phyloP scores from a whole-genome alignment of 2,113 vertebrate genomes.

The Bettongia penicillata region DNA sequence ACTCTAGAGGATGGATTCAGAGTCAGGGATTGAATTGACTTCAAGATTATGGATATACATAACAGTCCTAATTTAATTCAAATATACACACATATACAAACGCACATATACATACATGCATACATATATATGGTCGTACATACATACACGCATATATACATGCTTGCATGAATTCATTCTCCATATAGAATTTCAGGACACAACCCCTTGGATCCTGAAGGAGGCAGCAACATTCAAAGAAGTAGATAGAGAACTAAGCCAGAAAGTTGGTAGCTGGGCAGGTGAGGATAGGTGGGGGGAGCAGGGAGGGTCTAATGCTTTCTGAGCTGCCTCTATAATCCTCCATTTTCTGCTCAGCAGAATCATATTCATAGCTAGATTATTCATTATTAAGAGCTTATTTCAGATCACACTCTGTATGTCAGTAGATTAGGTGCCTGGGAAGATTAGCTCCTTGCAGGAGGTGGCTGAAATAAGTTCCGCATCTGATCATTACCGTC shows the following conservation, averaged over 20 bases:
- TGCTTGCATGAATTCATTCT: neutral
- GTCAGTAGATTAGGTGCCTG: constrained; percentile 82
- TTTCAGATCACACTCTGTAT: constrained; percentile 77
- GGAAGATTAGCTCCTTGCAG: constrained; percentile 80
- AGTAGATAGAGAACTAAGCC: constrained; percentile 37
- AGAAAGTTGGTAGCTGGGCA: constrained; percentile 24
- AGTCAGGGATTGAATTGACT: neutral
- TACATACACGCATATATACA: too few relatives aligned
- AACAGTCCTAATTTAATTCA: neutral
- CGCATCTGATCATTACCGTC: constrained; percentile 84
- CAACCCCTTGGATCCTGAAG: constrained; percentile 62
- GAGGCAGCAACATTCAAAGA: constrained; percentile 71
- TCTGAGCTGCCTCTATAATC: constrained; percentile 75
- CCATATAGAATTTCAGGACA: neutral
- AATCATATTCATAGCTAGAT: constrained; percentile 78
- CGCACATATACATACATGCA: neutral
- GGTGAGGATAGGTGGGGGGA: neutral
- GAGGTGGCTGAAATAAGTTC: constrained; percentile 78
- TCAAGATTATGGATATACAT: neutral
- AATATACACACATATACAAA: neutral
- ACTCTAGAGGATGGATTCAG: neutral
- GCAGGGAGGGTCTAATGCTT: constrained; percentile 64
- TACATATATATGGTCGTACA: neutral
- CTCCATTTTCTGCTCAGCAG: constrained; percentile 80
- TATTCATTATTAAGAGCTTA: constrained; percentile 86